phyloP scores from a whole-genome alignment of 2,888 invertebrate genomes.

The Stenotaenia linearis region DNA sequence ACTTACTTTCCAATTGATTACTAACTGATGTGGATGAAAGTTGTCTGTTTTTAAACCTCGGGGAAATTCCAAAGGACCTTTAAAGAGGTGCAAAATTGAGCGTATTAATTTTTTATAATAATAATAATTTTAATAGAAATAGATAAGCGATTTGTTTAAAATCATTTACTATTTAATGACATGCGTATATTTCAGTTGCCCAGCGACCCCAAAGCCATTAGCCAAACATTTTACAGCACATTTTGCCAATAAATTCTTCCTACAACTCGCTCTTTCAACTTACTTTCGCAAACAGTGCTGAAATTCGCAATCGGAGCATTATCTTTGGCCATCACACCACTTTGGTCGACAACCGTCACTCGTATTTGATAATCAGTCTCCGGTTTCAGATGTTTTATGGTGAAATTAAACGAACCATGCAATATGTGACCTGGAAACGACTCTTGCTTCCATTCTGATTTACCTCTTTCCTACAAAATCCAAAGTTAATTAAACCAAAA shows the following conservation, averaged over 20 bases:
- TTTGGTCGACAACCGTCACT: neutral
- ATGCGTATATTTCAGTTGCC: no score
- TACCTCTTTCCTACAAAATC: neutral
- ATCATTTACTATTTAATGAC: no score
- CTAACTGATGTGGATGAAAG: neutral
- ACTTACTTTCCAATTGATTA: conserved; percentile 28
- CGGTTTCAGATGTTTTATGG: neutral
- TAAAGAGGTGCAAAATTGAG: no score
- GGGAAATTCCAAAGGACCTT: conserved; percentile 27
- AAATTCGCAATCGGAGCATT: conserved; percentile 1
- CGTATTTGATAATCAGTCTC: conserved; percentile 28
- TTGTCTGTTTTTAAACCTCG: neutral
- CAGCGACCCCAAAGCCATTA: no score
- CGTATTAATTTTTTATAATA: no score
- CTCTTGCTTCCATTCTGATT: conserved; percentile 1
- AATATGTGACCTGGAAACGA: conserved; percentile 17
- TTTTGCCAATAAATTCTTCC: no score
- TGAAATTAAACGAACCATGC: conserved; percentile 14
- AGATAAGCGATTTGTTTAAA: no score
- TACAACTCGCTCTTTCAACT: no score
- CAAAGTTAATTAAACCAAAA: no score
- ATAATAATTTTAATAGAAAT: no score
- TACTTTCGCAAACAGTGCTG: conserved; percentile 31
- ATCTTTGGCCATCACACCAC: conserved; percentile 8
- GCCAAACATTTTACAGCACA: no score